Evolutionary conservation across 2,888 invertebrate species (phyloP).

Genomic region (Sericinus montela): DNA sequence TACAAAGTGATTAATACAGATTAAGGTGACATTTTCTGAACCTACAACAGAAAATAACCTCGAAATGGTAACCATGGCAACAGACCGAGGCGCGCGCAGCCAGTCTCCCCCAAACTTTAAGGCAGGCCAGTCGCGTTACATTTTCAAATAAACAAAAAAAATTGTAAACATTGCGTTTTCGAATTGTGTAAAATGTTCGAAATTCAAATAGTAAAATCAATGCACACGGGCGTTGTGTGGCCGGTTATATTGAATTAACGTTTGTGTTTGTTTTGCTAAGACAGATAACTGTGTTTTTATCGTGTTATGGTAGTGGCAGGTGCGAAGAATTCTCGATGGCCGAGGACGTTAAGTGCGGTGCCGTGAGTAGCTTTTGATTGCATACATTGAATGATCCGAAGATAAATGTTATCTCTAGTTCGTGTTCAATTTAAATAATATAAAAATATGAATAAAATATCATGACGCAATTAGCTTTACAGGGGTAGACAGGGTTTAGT

Average conservation of each 20-base stretch:
- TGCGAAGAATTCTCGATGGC: conserved; percentile 40
- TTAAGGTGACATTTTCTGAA: conserved; percentile 17
- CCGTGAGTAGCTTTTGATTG: conserved; percentile 42
- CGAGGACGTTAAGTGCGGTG: conserved; percentile 54
- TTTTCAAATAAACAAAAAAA: conserved; percentile 27
- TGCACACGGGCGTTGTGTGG: neutral
- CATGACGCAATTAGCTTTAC: too few relatives aligned
- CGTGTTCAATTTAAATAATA: too few relatives aligned
- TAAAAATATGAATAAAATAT: too few relatives aligned
- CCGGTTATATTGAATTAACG: conserved; percentile 13
- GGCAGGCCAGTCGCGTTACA: conserved; percentile 46
- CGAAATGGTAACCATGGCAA: conserved; percentile 49
- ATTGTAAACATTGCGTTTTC: conserved; percentile 26
- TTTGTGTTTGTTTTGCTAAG: conserved; percentile 19
- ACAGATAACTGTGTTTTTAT: conserved; percentile 20
- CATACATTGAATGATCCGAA: neutral
- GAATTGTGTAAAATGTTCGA: conserved; percentile 16
- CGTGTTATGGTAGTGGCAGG: conserved; percentile 41
- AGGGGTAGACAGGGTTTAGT: too few relatives aligned
- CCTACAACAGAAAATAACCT: conserved; percentile 32
- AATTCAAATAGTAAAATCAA: neutral
- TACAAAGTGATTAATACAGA: conserved; percentile 15
- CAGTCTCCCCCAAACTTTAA: conserved; percentile 50
- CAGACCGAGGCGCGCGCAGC: conserved; percentile 71
- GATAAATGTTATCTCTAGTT: neutral